These are phyloP conservation scores for Drosophila albomicans DNA, from an alignment of 1,140 invertebrate genomes.

Conservation along the genomic window DNA sequence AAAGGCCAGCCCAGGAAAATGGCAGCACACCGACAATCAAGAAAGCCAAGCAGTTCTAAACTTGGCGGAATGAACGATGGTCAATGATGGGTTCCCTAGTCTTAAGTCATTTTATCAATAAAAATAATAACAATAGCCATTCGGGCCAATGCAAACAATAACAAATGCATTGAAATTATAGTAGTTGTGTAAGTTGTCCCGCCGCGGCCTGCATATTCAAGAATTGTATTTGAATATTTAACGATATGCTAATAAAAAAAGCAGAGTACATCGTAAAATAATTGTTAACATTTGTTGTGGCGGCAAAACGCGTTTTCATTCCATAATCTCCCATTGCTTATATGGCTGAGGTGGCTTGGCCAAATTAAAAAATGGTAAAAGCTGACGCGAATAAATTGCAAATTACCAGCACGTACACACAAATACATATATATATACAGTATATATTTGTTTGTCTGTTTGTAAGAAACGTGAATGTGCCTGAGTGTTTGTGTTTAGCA, in stretches of 20 bases:
- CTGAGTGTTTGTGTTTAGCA: slow-evolving; percentile 21
- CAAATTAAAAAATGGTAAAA: slow-evolving; percentile 41
- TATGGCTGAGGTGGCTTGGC: slow-evolving; percentile 12
- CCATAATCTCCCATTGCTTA: slow-evolving; percentile 25
- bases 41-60: slow-evolving; percentile 42
- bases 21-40: slow-evolving; percentile 37
- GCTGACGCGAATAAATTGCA: slow-evolving; percentile 58
- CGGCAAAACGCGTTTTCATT: slow-evolving; percentile 29
- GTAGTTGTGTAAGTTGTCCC: slow-evolving; percentile 34
- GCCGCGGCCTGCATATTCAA: slow-evolving; percentile 9
- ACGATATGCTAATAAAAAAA: slow-evolving; percentile 34
- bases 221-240: slow-evolving; percentile 44
- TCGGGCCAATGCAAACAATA: slow-evolving; percentile 12
- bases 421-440: slow-evolving; percentile 12
- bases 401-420: slow-evolving; percentile 65
- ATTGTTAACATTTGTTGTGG: slow-evolving; percentile 46
- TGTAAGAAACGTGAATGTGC: slow-evolving; percentile 20
- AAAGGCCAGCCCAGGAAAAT: slow-evolving; percentile 42
- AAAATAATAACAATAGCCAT: slow-evolving; percentile 7
- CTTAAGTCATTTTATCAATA: slow-evolving; percentile 43
- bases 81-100: slow-evolving; percentile 22
- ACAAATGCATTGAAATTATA: slow-evolving; percentile 38
- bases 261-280: slow-evolving; percentile 14
- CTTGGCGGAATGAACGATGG: neutral
- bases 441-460: slow-evolving; percentile 1